phyloP scores from a whole-genome alignment of 2,888 invertebrate species.

The Tholera decimalis region DNA sequence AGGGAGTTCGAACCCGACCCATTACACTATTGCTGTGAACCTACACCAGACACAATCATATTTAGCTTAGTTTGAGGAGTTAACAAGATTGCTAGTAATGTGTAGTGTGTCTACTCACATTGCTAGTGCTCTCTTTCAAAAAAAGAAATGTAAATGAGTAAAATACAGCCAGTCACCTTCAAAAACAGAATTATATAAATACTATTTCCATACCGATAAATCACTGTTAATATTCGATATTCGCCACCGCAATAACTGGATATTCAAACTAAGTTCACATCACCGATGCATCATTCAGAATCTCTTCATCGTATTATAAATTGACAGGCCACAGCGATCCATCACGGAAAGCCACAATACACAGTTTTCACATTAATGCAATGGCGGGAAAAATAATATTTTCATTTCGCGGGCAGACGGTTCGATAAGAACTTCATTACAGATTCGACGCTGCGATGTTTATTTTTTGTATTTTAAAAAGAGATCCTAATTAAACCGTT shows the following conservation, averaged over 20 bases:
- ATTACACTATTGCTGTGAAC: no score
- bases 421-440: slow-evolving; percentile 80
- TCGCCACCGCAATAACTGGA: slow-evolving; percentile 15
- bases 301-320: slow-evolving; percentile 76
- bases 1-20: no score
- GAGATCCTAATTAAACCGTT: not conserved
- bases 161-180: not conserved
- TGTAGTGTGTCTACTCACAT: no score
- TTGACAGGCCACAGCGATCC: slow-evolving; percentile 75
- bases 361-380: slow-evolving; percentile 85
- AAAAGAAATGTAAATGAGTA: not conserved
- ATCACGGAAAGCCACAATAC: slow-evolving; percentile 83
- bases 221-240: slow-evolving; percentile 35
- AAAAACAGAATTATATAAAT: not conserved
- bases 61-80: no score
- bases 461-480: slow-evolving; percentile 18
- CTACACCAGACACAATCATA: no score
- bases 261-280: slow-evolving; percentile 52
- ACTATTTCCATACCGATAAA: slow-evolving; percentile 30
- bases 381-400: slow-evolving; percentile 78
- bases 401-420: slow-evolving; percentile 65
- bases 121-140: no score
- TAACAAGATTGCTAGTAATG: no score
- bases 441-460: slow-evolving; percentile 57
- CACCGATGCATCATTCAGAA: slow-evolving; percentile 80